A percentile compares a stretch with the other conserved stretches of the same genome.
phyloP scores from a whole-genome alignment of 2,797 vertebrate species.

The Remorina albescens region DNA sequence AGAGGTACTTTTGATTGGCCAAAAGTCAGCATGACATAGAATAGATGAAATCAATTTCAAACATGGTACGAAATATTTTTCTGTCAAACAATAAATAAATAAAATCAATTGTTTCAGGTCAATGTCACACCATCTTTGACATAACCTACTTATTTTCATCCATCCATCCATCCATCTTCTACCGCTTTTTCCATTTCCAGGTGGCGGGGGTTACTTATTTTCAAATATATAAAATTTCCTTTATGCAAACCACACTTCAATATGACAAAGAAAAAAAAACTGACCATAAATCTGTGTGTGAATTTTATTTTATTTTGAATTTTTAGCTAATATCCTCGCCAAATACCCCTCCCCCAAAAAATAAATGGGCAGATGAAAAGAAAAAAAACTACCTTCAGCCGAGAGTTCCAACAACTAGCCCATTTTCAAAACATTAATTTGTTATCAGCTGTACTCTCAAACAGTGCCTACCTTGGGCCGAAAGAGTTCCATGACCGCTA shows the following conservation, averaged over 20 bases:
- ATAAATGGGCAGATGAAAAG: background rate
- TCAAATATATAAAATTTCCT: background rate
- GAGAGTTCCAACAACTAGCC: background rate
- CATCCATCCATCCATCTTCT: too few species aligned
- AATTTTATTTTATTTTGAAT: too few species aligned
- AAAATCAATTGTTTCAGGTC: background rate
- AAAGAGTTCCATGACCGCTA: conserved; percentile 98
- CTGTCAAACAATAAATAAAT: background rate
- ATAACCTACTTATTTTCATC: background rate
- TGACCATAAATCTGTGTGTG: too few species aligned
- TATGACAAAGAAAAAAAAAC: background rate
- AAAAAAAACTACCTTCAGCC: background rate
- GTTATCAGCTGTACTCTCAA: background rate
- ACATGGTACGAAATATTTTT: background rate
- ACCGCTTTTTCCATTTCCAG: too few species aligned
- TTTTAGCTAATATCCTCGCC: background rate
- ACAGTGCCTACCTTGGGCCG: conserved; percentile 91
- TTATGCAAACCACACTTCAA: background rate
- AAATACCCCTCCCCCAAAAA: too few species aligned
- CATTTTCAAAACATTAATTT: background rate
- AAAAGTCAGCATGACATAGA: background rate
- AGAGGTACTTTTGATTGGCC: background rate
- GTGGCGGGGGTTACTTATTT: too few species aligned
- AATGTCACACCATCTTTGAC: background rate
- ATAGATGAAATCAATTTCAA: background rate